These are phyloP conservation scores for Melanotaenia boesemani DNA, from an alignment of 2,797 vertebrate species.

Conservation along the genomic window DNA sequence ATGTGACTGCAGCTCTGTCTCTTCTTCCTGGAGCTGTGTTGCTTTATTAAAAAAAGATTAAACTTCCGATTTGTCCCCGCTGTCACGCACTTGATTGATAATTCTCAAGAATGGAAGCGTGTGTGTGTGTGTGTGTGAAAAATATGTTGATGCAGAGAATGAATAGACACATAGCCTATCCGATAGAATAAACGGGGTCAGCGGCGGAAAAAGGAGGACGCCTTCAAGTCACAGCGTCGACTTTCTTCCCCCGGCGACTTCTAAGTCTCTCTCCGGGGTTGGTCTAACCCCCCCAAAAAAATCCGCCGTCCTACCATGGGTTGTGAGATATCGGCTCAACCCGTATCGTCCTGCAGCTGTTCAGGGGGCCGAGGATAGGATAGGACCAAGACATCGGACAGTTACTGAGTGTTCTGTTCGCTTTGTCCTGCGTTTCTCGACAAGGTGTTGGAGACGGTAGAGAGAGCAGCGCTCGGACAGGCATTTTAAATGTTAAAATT, in stretches of 20 bases:
- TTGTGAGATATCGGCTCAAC: conserved; percentile 41
- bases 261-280: conserved; percentile 34
- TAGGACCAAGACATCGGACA: conserved; percentile 45
- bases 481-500: conserved; percentile 30
- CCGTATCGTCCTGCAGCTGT: conserved; percentile 56
- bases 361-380: conserved; percentile 41
- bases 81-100: neutral
- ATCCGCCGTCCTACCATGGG: conserved; percentile 54
- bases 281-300: conserved; percentile 32
- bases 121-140: conserved; percentile 23
- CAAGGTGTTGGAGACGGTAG: conserved; percentile 30
- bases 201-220: conserved; percentile 39
- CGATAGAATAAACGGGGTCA: conserved; percentile 42
- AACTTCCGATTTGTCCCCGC: conserved; percentile 22
- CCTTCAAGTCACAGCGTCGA: conserved; percentile 13
- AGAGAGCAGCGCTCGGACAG: conserved; percentile 9
- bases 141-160: conserved; percentile 43
- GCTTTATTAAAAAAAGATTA: conserved; percentile 21
- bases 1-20: neutral
- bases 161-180: conserved; percentile 31
- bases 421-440: conserved; percentile 41
- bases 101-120: conserved; percentile 32
- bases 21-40: fast-evolving
- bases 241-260: conserved; percentile 22
- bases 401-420: conserved; percentile 36